Percentiles rank a stretch among this genome's conserved stretches.
Conservation (phyloP, 2,113 vertebrate species). For the Gymnorhina tibicen region DNA sequence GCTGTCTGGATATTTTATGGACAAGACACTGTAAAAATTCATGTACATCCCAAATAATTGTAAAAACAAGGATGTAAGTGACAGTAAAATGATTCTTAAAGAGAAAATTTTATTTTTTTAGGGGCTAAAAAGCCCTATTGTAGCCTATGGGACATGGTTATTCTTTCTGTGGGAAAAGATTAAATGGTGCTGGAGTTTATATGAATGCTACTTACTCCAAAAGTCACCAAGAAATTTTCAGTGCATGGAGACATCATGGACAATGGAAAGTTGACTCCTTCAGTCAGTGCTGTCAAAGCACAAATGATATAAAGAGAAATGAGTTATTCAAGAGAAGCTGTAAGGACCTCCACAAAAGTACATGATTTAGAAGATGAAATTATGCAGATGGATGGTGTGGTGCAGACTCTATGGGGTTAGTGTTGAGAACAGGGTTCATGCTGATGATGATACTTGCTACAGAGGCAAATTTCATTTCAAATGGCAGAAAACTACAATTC, state of each 20-base stretch:
- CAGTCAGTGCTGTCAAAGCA: background rate
- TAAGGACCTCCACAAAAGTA: background rate
- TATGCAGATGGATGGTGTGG: rapidly evolving
- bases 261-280: background rate
- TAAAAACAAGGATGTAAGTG: background rate
- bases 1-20: background rate
- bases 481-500: background rate
- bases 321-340: background rate
- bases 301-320: background rate
- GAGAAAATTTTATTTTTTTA: background rate
- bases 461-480: background rate
- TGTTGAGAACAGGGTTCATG: background rate
- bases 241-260: background rate
- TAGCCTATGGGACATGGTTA: background rate
- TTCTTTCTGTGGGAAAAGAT: background rate
- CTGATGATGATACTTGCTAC: background rate
- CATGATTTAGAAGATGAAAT: background rate
- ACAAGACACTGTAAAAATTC: background rate
- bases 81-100: background rate
- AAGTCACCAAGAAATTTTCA: background rate
- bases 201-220: background rate
- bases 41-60: background rate
- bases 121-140: rapidly evolving
- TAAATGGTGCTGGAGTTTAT: background rate
- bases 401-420: rapidly evolving